Conservation (phyloP, 2,888 invertebrate genomes). For the Oscheius sp. region DNA sequence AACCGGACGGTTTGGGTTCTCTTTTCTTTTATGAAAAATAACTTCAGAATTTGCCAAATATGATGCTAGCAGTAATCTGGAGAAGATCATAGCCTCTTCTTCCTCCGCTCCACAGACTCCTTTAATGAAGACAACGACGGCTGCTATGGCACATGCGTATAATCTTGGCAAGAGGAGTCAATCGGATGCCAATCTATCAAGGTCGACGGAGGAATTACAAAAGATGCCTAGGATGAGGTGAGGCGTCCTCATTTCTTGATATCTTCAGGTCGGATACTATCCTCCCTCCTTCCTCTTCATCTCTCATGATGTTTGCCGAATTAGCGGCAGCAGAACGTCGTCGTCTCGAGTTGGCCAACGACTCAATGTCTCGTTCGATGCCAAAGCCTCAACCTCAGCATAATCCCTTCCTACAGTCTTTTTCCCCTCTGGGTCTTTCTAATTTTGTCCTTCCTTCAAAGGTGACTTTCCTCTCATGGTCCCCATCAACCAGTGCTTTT, state of each 20-base stretch:
- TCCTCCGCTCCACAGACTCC: constrained; percentile 44
- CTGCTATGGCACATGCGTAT: constrained; percentile 24
- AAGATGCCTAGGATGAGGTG: constrained; percentile 46
- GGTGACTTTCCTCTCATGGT: background rate
- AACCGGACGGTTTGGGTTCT: constrained; percentile 55
- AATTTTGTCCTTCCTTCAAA: constrained; percentile 16
- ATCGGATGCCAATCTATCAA: constrained; percentile 38
- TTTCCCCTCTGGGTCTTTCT: constrained; percentile 12
- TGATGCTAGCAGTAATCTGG: constrained; percentile 43
- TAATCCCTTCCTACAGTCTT: constrained; percentile 9
- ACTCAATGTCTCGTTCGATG: too few species aligned
- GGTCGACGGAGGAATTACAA: constrained; percentile 20
- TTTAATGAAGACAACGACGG: constrained; percentile 38
- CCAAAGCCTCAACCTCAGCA: constrained; percentile 21
- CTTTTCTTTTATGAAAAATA: background rate
- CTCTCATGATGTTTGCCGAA: constrained; percentile 51
- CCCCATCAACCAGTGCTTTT: constrained; percentile 6
- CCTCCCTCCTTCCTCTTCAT: background rate
- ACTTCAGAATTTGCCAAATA: constrained; percentile 36
- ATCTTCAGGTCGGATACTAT: constrained; percentile 23
- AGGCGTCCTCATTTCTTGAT: constrained; percentile 4
- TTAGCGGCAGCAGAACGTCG: constrained; percentile 35
- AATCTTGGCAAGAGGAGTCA: constrained; percentile 42
- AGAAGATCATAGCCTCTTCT: constrained; percentile 35
- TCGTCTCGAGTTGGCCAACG: constrained; percentile 6